These are phyloP conservation scores for Syndactyla subalaris DNA, from an alignment of 2,797 vertebrate species.

Conservation along the genomic window DNA sequence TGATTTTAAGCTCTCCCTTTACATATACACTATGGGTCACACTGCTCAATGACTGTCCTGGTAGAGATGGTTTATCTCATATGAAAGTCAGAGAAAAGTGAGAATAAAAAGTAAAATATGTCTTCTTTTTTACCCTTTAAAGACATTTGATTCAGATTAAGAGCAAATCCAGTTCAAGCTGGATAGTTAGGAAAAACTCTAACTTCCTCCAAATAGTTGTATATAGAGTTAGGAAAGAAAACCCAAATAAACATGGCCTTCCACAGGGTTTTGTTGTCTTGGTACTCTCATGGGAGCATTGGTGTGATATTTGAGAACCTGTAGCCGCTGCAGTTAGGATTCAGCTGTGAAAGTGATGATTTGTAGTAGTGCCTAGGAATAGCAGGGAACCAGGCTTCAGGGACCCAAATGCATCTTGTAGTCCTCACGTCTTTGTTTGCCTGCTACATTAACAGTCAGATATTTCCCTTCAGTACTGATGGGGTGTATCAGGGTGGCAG, in stretches of 20 bases:
- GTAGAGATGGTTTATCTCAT: background rate
- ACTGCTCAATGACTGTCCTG: background rate
- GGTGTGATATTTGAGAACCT: constrained; percentile 10
- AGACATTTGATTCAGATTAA: background rate
- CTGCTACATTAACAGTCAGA: background rate
- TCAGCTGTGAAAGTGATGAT: constrained; percentile 31
- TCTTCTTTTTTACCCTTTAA: background rate
- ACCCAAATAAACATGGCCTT: background rate
- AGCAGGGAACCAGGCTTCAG: background rate
- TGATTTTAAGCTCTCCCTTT: background rate
- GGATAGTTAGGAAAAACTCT: background rate
- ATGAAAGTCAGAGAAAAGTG: background rate
- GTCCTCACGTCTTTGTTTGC: background rate
- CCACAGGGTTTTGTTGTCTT: background rate
- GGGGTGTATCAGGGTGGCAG: fast-evolving
- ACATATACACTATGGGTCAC: background rate
- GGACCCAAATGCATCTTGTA: background rate
- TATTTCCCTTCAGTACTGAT: background rate
- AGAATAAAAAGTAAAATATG: background rate
- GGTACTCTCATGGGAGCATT: background rate
- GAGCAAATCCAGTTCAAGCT: background rate
- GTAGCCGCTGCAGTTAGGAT: background rate
- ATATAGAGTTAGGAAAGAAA: background rate
- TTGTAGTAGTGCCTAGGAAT: background rate
- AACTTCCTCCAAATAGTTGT: background rate